Conservation (phyloP, 2,113 vertebrate genomes). For the Rhizomys pruinosus region DNA sequence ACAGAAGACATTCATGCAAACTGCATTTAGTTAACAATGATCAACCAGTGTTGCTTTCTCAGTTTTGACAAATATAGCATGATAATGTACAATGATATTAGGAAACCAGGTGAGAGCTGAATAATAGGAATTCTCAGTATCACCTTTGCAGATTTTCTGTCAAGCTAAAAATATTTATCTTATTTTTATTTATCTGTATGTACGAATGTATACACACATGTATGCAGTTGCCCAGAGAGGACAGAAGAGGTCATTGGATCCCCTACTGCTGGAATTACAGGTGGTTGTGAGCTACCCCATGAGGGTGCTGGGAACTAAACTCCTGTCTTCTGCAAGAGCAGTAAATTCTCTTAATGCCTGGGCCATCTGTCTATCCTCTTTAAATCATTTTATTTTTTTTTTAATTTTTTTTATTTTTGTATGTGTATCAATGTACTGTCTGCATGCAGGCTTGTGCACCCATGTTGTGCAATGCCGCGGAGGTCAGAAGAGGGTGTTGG, state of each 20-base stretch:
- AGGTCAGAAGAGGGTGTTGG: no score
- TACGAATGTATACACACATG: neutral
- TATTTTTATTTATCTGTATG: neutral
- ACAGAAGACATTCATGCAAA: neutral
- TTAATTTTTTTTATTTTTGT: no score
- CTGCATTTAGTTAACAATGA: neutral
- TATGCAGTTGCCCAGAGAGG: neutral
- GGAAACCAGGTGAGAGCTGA: neutral
- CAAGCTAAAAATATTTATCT: conserved; percentile 7
- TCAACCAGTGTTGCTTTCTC: neutral
- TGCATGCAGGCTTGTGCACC: no score
- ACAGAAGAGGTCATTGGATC: neutral
- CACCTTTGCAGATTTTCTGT: neutral
- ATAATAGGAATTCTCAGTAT: neutral
- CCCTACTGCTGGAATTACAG: no score
- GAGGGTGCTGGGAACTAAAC: no score
- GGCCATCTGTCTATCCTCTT: no score
- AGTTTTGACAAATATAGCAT: neutral
- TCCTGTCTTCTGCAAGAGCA: no score
- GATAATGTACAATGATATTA: neutral
- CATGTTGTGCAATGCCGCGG: no score
- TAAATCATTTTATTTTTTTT: no score
- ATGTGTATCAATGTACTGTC: no score
- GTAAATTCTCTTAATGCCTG: no score
- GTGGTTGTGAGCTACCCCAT: no score